Conservation (phyloP, 1,140 invertebrate genomes). For the Polypedilum vanderplanki region DNA sequence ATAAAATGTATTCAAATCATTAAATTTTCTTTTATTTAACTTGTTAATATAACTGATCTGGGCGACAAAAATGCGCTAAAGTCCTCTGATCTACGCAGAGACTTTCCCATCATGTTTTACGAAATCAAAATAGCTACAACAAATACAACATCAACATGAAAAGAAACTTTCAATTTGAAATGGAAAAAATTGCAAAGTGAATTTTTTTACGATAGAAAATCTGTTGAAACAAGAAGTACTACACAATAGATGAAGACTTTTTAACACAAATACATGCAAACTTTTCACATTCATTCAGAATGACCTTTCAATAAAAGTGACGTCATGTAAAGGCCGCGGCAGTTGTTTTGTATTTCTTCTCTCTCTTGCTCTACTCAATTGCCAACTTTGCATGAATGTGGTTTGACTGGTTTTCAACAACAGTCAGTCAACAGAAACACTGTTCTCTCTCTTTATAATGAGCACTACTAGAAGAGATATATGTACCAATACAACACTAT, state of each 20-base stretch:
- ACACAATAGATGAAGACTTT: background rate
- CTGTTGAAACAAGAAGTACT: background rate
- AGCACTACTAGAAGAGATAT: background rate
- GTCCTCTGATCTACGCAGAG: too few species aligned
- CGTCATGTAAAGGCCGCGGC: constrained; percentile 28
- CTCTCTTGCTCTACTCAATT: background rate
- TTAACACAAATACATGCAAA: background rate
- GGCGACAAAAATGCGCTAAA: too few species aligned
- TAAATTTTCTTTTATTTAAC: too few species aligned
- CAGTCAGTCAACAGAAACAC: too few species aligned
- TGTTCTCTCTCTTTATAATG: background rate
- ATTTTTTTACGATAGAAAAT: background rate
- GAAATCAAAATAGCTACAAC: too few species aligned
- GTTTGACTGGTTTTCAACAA: constrained; percentile 19
- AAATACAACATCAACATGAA: background rate
- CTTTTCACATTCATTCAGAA: background rate
- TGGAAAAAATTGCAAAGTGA: background rate
- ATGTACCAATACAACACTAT: background rate
- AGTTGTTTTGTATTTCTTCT: background rate
- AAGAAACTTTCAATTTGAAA: background rate
- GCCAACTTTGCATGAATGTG: constrained; percentile 19
- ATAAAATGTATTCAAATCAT: too few species aligned
- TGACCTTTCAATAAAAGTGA: constrained; percentile 28
- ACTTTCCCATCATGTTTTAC: too few species aligned
- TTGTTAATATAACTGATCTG: too few species aligned